Percentiles rank a stretch among this genome's conserved stretches.
phyloP scores from a whole-genome alignment of 1,140 invertebrate species.

The Phocides pigmalion region DNA sequence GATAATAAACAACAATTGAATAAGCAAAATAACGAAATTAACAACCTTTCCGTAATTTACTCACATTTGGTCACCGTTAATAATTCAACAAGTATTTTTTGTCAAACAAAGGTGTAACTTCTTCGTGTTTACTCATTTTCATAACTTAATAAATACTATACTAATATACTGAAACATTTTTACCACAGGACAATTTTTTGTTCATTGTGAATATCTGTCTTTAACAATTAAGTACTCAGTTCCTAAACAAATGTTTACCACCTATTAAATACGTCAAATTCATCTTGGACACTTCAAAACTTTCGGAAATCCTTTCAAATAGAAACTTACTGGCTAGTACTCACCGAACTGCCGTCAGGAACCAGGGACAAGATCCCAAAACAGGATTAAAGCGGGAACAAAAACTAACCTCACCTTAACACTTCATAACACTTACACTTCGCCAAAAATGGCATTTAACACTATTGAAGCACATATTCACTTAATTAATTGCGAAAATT shows the following conservation, averaged over 20 bases:
- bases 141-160: background rate
- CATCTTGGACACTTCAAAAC: conserved; percentile 5
- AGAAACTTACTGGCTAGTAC: conserved; percentile 76
- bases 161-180: background rate
- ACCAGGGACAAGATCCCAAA: conserved; percentile 48
- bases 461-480: conserved; percentile 31
- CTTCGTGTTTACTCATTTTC: background rate
- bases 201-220: conserved; percentile 37
- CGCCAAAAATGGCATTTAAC: conserved; percentile 22
- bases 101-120: background rate
- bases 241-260: conserved; percentile 33
- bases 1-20: too few relatives aligned
- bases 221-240: conserved; percentile 25
- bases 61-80: background rate
- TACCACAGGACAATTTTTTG: conserved; percentile 30
- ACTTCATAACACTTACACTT: conserved; percentile 54
- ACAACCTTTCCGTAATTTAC: too few relatives aligned
- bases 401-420: conserved; percentile 80
- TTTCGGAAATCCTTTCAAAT: conserved; percentile 60
- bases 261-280: background rate
- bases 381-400: conserved; percentile 72
- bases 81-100: background rate
- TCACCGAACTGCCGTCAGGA: conserved; percentile 70
- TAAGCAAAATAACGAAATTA: too few relatives aligned
- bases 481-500: conserved; percentile 15